phyloP scores from a whole-genome alignment of 2,797 vertebrate species.

The Diplodus puntazzo region DNA sequence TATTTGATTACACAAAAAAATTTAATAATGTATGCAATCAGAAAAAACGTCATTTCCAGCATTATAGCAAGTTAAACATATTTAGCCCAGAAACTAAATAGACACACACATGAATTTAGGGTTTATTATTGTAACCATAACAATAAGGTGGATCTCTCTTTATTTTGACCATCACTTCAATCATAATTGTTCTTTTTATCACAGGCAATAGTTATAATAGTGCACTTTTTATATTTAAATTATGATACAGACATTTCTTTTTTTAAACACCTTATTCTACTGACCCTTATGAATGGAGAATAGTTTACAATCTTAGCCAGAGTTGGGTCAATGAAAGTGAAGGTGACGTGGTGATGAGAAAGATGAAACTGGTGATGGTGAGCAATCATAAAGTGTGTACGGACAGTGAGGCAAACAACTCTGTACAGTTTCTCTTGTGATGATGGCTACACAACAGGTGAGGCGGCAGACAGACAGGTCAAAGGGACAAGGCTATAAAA shows the following conservation, averaged over 20 bases:
- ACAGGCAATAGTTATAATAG: constrained; percentile 90
- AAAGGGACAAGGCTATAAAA: constrained; percentile 63
- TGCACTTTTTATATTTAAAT: constrained; percentile 90
- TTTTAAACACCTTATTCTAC: constrained; percentile 87
- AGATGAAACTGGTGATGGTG: constrained; percentile 71
- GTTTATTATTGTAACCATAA: constrained; percentile 87
- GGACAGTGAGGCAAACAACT: constrained; percentile 74
- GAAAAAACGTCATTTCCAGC: background rate
- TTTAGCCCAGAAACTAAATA: constrained; percentile 64
- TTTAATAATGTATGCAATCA: background rate
- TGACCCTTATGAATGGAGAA: constrained; percentile 86
- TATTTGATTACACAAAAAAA: background rate
- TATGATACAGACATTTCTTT: constrained; percentile 88
- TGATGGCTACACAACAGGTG: constrained; percentile 69
- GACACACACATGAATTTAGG: constrained; percentile 81
- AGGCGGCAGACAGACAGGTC: constrained; percentile 62
- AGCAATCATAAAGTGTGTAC: constrained; percentile 73
- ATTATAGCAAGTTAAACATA: constrained; percentile 1
- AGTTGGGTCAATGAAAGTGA: constrained; percentile 82
- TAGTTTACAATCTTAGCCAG: constrained; percentile 89
- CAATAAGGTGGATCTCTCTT: constrained; percentile 87
- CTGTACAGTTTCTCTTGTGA: constrained; percentile 70
- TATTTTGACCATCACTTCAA: constrained; percentile 87
- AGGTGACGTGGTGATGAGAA: constrained; percentile 66
- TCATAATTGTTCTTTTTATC: constrained; percentile 86